Evolutionary conservation across 2,797 vertebrate species (phyloP).

Genomic region (Intellagama lesueurii): DNA sequence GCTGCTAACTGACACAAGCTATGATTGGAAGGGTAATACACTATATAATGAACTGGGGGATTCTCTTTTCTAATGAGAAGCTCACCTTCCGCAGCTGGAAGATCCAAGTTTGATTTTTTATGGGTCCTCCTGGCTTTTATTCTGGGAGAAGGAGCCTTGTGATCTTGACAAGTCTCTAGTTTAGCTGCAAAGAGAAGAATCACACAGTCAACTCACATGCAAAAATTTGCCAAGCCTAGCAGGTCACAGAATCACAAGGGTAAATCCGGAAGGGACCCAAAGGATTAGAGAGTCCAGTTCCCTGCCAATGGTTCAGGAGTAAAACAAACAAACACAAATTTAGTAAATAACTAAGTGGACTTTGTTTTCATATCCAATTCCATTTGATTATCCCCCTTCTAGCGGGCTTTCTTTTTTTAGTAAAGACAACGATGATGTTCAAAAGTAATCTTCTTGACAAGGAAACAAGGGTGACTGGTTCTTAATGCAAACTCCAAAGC

Average conservation of each 20-base stretch:
- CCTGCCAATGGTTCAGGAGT: background rate
- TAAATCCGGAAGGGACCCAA: no score
- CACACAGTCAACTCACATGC: background rate
- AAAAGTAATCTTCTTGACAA: background rate
- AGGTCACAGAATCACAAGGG: no score
- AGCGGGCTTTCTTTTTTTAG: background rate
- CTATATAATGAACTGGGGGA: background rate
- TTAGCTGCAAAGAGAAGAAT: constrained; percentile 44
- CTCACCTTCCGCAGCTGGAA: constrained; percentile 50
- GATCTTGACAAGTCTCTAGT: constrained; percentile 38
- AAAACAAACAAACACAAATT: background rate
- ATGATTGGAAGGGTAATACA: background rate
- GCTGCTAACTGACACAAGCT: background rate
- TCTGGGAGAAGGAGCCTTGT: background rate
- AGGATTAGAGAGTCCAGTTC: background rate
- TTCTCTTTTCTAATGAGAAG: background rate
- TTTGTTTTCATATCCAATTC: background rate
- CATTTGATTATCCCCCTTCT: background rate
- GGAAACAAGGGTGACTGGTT: background rate
- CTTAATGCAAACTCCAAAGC: background rate
- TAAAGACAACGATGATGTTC: background rate
- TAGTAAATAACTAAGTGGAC: no score
- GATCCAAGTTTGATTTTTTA: constrained; percentile 15
- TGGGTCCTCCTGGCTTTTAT: constrained; percentile 27
- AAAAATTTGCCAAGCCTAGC: no score